Base-by-base conservation (phyloP, 1,140 invertebrate species). In the Dolichoris vasculosae region DNA sequence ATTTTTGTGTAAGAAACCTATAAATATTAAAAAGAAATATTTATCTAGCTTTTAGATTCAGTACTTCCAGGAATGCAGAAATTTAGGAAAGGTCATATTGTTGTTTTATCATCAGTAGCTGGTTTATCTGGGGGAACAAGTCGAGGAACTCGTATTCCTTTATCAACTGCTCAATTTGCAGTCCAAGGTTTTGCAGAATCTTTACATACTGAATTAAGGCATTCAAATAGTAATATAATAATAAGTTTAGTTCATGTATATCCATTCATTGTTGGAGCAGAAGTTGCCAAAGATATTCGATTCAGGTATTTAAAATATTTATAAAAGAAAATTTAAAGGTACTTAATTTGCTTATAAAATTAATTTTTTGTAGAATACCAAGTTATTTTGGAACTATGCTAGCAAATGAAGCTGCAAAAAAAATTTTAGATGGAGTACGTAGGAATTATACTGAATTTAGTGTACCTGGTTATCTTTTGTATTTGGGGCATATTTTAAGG, bases 151-250 rank as follows among this genome's bases (percentile, higher is more conserved):
- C 93, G 95, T 83, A 94, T 96, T 86, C 95, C 96, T 6, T 94
- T 96, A 59, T 95, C 95, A 87, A 95, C 96, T 1, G 95, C 96
- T 15, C 96, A 97, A 91, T 96, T 96, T 92, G 96, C 96, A 32
- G 94, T 96, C 2, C 94, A 96, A 89, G 95, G 95, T 2, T 92
- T 96, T 55, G 95, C 94, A 11, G 95, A 95, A 87, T 95, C 95
- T 1, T 91, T 96, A 3, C 93, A 94, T 87, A 94, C 95, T 78
- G 94, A 96, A 87, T 89, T 95, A 0, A 93, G 95, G 91, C 95
- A 89, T 92, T 93, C 88, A 88, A 94, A 92, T 89, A 94, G 87
- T 83, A 94, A 94, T 84, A 93, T 96, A 17, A 92, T 94, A 87
- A 93, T 95, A 30, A 95, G 95, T 26, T 90, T 95, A 11, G 93